Conservation (phyloP, 2,888 invertebrate species). For the Tineola bisselliella region DNA sequence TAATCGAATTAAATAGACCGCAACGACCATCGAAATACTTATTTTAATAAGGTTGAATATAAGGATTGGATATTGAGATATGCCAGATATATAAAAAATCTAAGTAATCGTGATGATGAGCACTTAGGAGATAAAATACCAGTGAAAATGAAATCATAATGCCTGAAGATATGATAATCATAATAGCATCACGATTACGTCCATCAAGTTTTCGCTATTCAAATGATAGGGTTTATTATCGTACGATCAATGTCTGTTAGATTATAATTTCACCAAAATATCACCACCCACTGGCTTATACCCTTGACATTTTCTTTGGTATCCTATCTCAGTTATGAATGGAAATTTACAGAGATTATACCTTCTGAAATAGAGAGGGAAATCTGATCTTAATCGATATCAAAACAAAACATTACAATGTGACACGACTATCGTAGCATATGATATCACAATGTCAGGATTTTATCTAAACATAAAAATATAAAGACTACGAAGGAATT, state of each 20-base stretch:
- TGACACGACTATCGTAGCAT: too few species aligned
- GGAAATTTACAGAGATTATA: neutral
- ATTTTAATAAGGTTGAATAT: neutral
- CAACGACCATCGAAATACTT: constrained; percentile 1
- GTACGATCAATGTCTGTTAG: neutral
- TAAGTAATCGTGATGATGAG: neutral
- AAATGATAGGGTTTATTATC: neutral
- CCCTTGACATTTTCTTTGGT: neutral
- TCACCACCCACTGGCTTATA: neutral
- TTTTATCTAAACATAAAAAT: too few species aligned
- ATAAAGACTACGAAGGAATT: neutral
- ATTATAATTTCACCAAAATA: neutral
- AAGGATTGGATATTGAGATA: neutral
- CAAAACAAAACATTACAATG: neutral
- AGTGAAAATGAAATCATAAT: neutral
- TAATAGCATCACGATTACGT: neutral
- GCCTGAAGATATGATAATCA: neutral
- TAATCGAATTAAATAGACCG: neutral
- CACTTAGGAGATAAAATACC: neutral
- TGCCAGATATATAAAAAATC: neutral
- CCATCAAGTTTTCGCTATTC: neutral
- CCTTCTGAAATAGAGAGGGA: neutral
- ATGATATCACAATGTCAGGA: too few species aligned
- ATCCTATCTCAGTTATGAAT: neutral
- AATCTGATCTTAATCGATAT: neutral